Percentiles rank a stretch among this genome's conserved stretches.
phyloP scores from a whole-genome alignment of 2,113 vertebrate species.

The Melanostigma gelatinosum region DNA sequence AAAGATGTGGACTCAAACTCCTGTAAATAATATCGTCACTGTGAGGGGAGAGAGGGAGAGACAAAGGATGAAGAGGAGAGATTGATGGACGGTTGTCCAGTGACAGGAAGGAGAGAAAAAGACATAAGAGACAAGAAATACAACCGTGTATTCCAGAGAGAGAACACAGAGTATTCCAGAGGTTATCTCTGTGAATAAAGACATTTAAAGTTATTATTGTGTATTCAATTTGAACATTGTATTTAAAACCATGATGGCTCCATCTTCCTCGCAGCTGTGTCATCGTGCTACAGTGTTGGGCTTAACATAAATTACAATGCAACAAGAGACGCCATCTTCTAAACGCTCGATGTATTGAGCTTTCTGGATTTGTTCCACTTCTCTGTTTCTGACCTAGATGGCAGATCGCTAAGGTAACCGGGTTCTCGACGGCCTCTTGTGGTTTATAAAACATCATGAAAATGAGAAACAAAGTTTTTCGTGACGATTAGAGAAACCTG shows the following conservation, averaged over 20 bases:
- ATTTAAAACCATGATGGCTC: background rate
- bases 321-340: background rate
- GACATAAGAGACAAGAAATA: constrained; percentile 7
- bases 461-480: background rate
- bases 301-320: too few species aligned
- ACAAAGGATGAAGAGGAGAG: background rate
- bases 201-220: background rate
- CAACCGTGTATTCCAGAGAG: background rate
- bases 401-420: background rate
- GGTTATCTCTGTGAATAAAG: background rate
- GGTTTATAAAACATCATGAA: background rate
- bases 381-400: background rate
- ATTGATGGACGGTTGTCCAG: constrained; percentile 15
- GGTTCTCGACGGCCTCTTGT: background rate
- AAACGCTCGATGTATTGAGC: background rate
- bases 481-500: background rate
- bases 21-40: constrained; percentile 66
- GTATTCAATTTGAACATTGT: background rate
- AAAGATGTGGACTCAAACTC: constrained; percentile 59
- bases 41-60: constrained; percentile 29
- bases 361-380: background rate
- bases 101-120: constrained; percentile 15
- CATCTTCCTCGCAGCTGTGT: background rate
- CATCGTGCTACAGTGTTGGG: too few species aligned
- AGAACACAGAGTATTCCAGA: background rate